These are phyloP conservation scores for Drosophila monieri DNA, from an alignment of 2,888 invertebrate species.

Conservation along the genomic window DNA sequence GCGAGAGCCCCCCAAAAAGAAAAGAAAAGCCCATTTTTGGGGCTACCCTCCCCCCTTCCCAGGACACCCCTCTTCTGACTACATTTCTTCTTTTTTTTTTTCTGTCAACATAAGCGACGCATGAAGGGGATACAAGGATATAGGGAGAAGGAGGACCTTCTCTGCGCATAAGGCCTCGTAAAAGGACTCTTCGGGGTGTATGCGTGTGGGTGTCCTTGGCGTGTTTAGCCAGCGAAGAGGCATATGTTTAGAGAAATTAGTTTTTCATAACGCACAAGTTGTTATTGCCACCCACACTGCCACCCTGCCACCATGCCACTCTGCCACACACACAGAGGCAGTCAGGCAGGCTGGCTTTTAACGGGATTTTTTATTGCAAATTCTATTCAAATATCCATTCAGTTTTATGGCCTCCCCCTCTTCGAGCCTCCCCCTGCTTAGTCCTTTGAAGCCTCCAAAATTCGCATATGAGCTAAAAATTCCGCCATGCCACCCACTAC, in stretches of 20 bases:
- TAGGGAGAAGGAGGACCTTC: conserved; percentile 3
- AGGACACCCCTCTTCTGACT: not conserved
- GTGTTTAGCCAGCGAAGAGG: conserved; percentile 55
- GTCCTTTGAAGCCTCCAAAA: conserved; percentile 54
- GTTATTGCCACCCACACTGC: conserved; percentile 64
- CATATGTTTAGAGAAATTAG: conserved; percentile 81
- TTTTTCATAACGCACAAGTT: conserved; percentile 81
- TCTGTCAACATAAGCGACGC: conserved; percentile 56
- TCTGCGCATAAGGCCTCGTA: conserved; percentile 34
- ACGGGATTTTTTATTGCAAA: conserved; percentile 81
- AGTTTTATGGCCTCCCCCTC: conserved; percentile 71
- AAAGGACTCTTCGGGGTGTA: conserved; percentile 18
- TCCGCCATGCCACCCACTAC: conserved; percentile 25
- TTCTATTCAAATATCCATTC: conserved; percentile 81
- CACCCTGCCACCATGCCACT: not conserved
- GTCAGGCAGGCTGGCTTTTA: conserved; percentile 63
- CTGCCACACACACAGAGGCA: conserved; percentile 7
- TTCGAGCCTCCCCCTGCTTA: conserved; percentile 15
- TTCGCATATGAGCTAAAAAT: conserved; percentile 64
- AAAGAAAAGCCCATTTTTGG: conserved; percentile 9
- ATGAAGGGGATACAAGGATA: conserved; percentile 19
- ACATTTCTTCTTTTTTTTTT: not conserved
- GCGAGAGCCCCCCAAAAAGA: conserved; percentile 36
- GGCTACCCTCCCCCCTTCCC: not conserved
- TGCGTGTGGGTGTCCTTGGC: conserved; percentile 20